Evolutionary conservation across 2,797 vertebrate genomes (phyloP), one percentile per base, ranked within the genome.

Genomic region (Thaleichthys pacificus): DNA sequence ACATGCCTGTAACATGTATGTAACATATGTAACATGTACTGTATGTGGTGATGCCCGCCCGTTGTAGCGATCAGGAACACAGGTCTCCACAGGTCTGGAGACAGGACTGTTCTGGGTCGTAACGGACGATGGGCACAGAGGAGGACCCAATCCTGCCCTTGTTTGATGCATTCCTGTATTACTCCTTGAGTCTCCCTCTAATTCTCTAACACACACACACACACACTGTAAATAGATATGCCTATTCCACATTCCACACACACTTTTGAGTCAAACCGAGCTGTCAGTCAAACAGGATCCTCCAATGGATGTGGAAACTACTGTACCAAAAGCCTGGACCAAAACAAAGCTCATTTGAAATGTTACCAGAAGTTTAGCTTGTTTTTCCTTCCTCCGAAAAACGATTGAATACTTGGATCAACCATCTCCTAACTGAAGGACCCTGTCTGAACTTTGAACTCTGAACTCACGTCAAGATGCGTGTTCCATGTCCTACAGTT

Each of bases 271-370:
- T 35, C 28, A 15, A 21, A 65, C 61, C 35, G 35, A 51, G 1
- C 42, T 47, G 47, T 73, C 22, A 66, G 15, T 73, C 58, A 54
- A 38, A 75, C 64, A 14, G 61, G 62, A 38, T 15, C 57, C 56
- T 28, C 30, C 38, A 15, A 66, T 32, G 30, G 58, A 47, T 30
- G 57, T 47, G 24, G 35, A 65, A 54, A 54, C 0, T 26, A 19
- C 14, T 0, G 51, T 54, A 32, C 22, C 21, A 38, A 66, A 62
- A 58, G 49, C 51, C 30, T 21, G 54, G 61, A 72, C 72, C 71
- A 76, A 75, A 76, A 22, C 9, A 21, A 61, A 42, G 64, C 32
- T 61, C 65, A 56, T 17, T 72, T 35, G 42, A 30, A 74, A 69
- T 26, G 63, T 80, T 24, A 51, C 35, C 12, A 28, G 5, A 64